Percentiles rank a stretch among this genome's conserved stretches.
These are phyloP conservation scores for Drosophila asahinai DNA, from an alignment of 1,140 invertebrate species.

Conservation along the genomic window DNA sequence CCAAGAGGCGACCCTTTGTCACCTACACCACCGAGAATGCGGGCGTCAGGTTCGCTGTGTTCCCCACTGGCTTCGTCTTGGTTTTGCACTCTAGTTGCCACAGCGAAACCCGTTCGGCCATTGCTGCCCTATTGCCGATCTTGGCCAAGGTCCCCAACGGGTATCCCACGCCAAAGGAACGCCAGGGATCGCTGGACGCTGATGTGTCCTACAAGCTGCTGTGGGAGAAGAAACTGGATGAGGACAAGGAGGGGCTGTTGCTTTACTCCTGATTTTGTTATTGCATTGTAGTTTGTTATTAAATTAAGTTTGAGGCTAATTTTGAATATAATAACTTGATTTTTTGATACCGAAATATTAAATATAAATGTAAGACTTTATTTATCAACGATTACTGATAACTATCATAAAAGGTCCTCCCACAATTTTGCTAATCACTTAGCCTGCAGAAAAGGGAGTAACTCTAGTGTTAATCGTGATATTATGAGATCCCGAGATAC, in stretches of 20 bases:
- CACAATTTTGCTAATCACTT: not conserved
- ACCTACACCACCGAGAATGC: slow-evolving; percentile 49
- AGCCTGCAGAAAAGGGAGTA: not conserved
- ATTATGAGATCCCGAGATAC: not conserved
- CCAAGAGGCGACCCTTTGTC: slow-evolving; percentile 42
- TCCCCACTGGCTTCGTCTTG: slow-evolving; percentile 59
- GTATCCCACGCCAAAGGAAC: slow-evolving; percentile 36
- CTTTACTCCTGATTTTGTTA: slow-evolving; percentile 42
- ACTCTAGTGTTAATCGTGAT: slow-evolving; percentile 3
- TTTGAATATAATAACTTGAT: no score
- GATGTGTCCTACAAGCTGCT: slow-evolving; percentile 57
- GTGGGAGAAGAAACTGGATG: slow-evolving; percentile 62
- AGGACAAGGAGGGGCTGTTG: slow-evolving; percentile 49
- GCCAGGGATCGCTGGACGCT: slow-evolving; percentile 5
- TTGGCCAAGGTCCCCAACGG: slow-evolving; percentile 45
- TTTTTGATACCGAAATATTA: no score
- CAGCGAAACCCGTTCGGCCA: slow-evolving; percentile 52
- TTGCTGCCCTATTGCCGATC: slow-evolving; percentile 54
- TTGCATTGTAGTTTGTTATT: no score
- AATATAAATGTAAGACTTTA: not conserved
- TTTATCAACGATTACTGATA: not conserved
- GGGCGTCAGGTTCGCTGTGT: slow-evolving; percentile 52
- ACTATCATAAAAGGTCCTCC: not conserved
- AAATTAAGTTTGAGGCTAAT: no score
- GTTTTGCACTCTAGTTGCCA: slow-evolving; percentile 48